A percentile compares a stretch with the other conserved stretches of the same genome.
These are phyloP conservation scores for Berghia stephanieae DNA, from an alignment of 1,140 invertebrate genomes.

Conservation along the genomic window DNA sequence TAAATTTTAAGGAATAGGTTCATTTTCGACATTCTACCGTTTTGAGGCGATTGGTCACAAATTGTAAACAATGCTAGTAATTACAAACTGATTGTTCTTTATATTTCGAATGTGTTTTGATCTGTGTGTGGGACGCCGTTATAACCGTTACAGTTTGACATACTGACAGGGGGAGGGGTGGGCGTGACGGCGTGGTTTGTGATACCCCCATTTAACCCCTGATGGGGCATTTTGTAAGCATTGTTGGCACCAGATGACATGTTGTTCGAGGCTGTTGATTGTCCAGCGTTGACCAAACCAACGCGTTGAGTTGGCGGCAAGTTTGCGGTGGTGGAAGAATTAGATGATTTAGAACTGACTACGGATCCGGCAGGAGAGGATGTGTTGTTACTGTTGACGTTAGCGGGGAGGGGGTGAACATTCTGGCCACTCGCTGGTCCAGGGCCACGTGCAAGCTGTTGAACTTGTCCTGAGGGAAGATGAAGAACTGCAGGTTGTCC, in stretches of 20 bases:
- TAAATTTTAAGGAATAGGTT: too few relatives aligned
- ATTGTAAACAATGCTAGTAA: too few relatives aligned
- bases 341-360: slow-evolving; percentile 51
- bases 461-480: slow-evolving; percentile 23
- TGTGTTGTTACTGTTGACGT: slow-evolving; percentile 41
- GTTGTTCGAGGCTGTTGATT: slow-evolving; percentile 4
- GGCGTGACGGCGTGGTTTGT: slow-evolving; percentile 10
- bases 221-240: slow-evolving; percentile 3
- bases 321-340: slow-evolving; percentile 38
- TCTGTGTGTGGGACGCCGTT: slow-evolving; percentile 15
- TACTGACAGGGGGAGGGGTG: slow-evolving; percentile 16
- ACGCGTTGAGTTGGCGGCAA: not conserved
- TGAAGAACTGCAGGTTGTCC: slow-evolving; percentile 32
- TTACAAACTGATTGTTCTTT: too few relatives aligned
- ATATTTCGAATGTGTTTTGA: slow-evolving; percentile 22
- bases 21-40: too few relatives aligned
- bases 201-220: not conserved
- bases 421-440: not conserved
- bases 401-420: not conserved
- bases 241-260: slow-evolving; percentile 12
- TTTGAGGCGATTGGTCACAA: too few relatives aligned
- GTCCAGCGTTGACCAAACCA: not conserved
- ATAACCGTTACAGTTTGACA: slow-evolving; percentile 23
- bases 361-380: slow-evolving; percentile 56
- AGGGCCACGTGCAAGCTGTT: too few relatives aligned